These are phyloP conservation scores for Vandiemenella viatica DNA, from an alignment of 2,888 invertebrate genomes.

Conservation along the genomic window DNA sequence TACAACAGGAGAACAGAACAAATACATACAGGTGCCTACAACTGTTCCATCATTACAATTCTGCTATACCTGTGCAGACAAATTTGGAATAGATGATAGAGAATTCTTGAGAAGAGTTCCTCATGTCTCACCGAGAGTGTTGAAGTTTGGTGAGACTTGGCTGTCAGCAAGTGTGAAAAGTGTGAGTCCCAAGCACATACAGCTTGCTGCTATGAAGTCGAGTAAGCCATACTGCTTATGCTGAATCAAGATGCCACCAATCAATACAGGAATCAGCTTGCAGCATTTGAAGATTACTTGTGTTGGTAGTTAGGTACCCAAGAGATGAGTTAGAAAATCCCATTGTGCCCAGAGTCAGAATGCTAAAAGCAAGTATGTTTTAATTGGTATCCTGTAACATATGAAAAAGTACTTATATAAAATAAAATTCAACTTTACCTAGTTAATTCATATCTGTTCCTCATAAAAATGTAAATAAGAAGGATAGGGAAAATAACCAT, in stretches of 20 bases:
- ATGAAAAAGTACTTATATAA: too few relatives aligned
- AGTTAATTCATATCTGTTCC: too few relatives aligned
- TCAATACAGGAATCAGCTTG: conserved; percentile 87
- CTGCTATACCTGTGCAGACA: too few relatives aligned
- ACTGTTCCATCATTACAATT: too few relatives aligned
- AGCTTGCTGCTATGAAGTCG: conserved; percentile 68
- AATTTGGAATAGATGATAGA: too few relatives aligned
- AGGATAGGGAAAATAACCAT: too few relatives aligned
- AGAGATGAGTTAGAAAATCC: conserved; percentile 88
- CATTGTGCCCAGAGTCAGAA: conserved; percentile 88
- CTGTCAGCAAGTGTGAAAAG: conserved; percentile 76
- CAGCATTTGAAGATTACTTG: conserved; percentile 97
- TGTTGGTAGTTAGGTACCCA: conserved; percentile 85
- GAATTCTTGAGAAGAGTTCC: too few relatives aligned
- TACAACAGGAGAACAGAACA: too few relatives aligned
- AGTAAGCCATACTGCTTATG: conserved; percentile 69
- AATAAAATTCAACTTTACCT: too few relatives aligned
- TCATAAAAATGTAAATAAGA: too few relatives aligned
- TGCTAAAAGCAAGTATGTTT: conserved; percentile 66
- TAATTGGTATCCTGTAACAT: conserved; percentile 69
- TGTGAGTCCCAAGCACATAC: conserved; percentile 80
- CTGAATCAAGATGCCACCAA: conserved; percentile 86
- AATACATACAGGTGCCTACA: too few relatives aligned
- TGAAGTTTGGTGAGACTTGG: conserved; percentile 40
- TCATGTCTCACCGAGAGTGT: conserved; percentile 36